These are phyloP conservation scores for Ophiothrix spiculata DNA, from an alignment of 35 echinoderm and acorn worm genomes.

Conservation along the genomic window DNA sequence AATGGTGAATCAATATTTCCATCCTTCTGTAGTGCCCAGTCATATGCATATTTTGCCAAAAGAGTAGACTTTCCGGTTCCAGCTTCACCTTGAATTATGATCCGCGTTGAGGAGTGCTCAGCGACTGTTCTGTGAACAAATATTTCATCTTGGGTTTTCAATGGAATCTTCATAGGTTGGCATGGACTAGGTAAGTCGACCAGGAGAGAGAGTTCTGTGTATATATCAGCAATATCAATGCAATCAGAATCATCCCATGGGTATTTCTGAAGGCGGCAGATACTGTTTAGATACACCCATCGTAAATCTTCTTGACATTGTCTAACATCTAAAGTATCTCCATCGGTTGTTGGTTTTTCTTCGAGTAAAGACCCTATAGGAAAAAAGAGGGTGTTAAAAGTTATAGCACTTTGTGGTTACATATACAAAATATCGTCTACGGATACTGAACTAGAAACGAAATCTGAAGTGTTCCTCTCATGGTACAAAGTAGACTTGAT, in stretches of 20 bases:
- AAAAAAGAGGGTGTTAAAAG: too few relatives aligned
- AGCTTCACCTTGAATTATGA: slow-evolving; percentile 33
- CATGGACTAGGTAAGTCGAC: slow-evolving; percentile 18
- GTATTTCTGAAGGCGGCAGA: neutral
- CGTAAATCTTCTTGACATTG: neutral
- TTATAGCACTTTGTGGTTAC: too few relatives aligned
- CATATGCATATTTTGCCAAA: slow-evolving; percentile 25
- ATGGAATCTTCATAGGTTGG: slow-evolving; percentile 29
- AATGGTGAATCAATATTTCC: neutral
- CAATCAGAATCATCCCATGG: slow-evolving; percentile 43
- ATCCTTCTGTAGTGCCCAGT: slow-evolving; percentile 22
- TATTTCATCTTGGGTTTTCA: slow-evolving; percentile 23
- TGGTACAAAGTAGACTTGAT: too few relatives aligned
- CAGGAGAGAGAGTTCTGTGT: slow-evolving; percentile 39
- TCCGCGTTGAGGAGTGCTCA: neutral
- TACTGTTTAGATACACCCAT: neutral
- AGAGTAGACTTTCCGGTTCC: slow-evolving; percentile 57
- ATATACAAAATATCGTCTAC: too few relatives aligned
- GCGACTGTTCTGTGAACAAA: slow-evolving; percentile 5
- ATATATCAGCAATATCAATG: slow-evolving; percentile 24
- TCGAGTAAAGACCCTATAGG: too few relatives aligned
- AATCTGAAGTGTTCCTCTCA: too few relatives aligned
- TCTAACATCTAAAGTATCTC: neutral
- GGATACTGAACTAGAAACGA: too few relatives aligned
- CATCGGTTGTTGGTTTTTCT: too few relatives aligned